Base-by-base conservation (phyloP, 2,888 invertebrate genomes). In the Xanthia togata region DNA sequence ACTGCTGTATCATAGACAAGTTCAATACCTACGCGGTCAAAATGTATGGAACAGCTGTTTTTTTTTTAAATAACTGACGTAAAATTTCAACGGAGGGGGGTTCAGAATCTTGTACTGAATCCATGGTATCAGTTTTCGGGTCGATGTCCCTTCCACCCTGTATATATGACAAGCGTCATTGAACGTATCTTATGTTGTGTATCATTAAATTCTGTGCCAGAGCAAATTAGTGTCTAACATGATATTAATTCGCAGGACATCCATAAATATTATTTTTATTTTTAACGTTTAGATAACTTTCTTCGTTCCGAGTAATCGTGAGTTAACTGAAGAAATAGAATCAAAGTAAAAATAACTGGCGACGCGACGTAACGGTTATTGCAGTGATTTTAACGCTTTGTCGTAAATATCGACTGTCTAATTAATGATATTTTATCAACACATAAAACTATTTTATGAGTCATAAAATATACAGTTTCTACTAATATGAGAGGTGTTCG, bases 401-500 rank as follows among this genome's bases (percentile, higher is more conserved):
- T 75, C 62, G 55, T 85, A 85, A 85, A 73, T 78, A 82, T 75
- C 17, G 71, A 50, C 50, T 72, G 59, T 68, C 60, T 38, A 70
- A 23, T 35, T 78, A 41, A 76, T 60, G 23, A 65, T 64, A 63
- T 73, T 84, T 81, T 73, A 83, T 74, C 78, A 73, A 69, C 63
- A 47, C 57, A 78, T 85, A 17, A 83, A 83, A 65, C 50, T 63
- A 63, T 64, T 74, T 84, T 69, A 84, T 62, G 78, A 41, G 31
- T 69, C 57, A 35, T 85, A 69, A 76, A 84, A 77, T 70, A 65
- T 62, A 65, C 26, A n/a, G 31, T 41, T 44, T 82, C 65, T 41
- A 64, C 20, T 55, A 35, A 57, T 72, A n/a, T 31, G 59, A 76
- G 53, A 70, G 47, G 59, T 76, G 53, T 74, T n/a, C 14, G 57